phyloP scores from a whole-genome alignment of 2,797 vertebrate genomes.

The Trichosurus vulpecula region DNA sequence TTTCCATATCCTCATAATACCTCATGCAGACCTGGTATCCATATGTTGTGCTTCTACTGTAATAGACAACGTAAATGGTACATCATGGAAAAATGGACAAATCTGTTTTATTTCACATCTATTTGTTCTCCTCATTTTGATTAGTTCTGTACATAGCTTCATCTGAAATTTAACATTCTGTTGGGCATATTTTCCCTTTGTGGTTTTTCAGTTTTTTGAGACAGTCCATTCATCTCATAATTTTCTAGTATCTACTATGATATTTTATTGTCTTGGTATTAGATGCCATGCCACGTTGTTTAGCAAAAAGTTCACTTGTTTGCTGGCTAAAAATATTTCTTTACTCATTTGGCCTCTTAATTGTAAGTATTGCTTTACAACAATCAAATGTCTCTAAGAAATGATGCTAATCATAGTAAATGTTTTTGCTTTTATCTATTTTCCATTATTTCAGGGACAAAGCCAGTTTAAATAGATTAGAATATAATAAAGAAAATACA shows the following conservation, averaged over 20 bases:
- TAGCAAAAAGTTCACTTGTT: background rate
- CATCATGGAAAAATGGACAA: background rate
- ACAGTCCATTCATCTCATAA: background rate
- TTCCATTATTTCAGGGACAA: background rate
- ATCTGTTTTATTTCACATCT: background rate
- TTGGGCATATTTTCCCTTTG: too few relatives aligned
- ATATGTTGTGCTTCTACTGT: background rate
- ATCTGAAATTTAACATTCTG: background rate
- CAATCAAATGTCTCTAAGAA: background rate
- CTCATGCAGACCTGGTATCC: background rate
- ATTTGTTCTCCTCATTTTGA: background rate
- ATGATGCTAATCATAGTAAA: background rate
- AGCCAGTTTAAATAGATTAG: background rate
- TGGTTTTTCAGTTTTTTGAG: background rate
- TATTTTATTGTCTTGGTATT: background rate
- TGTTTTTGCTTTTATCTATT: background rate
- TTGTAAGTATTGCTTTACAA: background rate
- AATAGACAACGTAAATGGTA: background rate
- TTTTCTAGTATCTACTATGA: background rate
- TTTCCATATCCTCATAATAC: background rate
- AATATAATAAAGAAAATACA: background rate
- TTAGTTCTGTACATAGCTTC: background rate
- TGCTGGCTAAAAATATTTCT: too few relatives aligned
- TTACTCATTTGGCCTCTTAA: background rate
- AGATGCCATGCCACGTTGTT: background rate